These are phyloP conservation scores for Antitype chi DNA, from an alignment of 2,888 invertebrate species.

Conservation along the genomic window DNA sequence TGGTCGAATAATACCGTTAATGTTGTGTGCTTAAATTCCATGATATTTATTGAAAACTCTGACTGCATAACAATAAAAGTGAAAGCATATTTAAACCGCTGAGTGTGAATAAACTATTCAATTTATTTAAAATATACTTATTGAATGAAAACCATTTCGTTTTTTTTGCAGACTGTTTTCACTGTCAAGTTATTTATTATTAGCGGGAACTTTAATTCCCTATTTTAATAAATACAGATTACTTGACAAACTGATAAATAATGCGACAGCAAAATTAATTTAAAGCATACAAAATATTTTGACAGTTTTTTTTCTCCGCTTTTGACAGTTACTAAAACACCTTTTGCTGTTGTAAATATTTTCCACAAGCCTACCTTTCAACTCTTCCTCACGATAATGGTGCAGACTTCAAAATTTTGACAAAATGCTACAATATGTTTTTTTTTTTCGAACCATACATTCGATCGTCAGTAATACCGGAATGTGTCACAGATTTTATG, in stretches of 20 bases:
- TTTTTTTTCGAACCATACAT: neutral
- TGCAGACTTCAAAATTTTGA: neutral
- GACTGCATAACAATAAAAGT: slow-evolving; percentile 21
- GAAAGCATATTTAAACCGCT: slow-evolving; percentile 19
- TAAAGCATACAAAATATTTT: slow-evolving; percentile 16
- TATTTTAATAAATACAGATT: slow-evolving; percentile 28
- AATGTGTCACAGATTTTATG: neutral
- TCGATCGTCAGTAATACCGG: neutral
- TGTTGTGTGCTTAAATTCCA: slow-evolving; percentile 18
- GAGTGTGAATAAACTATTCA: slow-evolving; percentile 21
- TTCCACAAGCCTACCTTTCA: neutral
- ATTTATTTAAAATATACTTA: slow-evolving; percentile 29
- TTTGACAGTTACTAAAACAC: slow-evolving; percentile 15
- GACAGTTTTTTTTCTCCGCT: neutral
- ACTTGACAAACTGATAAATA: slow-evolving; percentile 17
- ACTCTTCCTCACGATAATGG: neutral
- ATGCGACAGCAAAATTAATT: slow-evolving; percentile 35
- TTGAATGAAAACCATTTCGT: slow-evolving; percentile 28
- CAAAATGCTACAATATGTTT: too few relatives aligned
- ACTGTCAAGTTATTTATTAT: slow-evolving; percentile 8
- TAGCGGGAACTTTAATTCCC: slow-evolving; percentile 12
- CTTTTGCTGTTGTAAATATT: neutral
- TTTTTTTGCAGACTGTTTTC: neutral
- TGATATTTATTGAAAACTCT: slow-evolving; percentile 25
- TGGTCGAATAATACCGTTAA: neutral